Evolutionary conservation across 1,140 invertebrate species (phyloP).

Genomic region (Panagrolaimus sp.): DNA sequence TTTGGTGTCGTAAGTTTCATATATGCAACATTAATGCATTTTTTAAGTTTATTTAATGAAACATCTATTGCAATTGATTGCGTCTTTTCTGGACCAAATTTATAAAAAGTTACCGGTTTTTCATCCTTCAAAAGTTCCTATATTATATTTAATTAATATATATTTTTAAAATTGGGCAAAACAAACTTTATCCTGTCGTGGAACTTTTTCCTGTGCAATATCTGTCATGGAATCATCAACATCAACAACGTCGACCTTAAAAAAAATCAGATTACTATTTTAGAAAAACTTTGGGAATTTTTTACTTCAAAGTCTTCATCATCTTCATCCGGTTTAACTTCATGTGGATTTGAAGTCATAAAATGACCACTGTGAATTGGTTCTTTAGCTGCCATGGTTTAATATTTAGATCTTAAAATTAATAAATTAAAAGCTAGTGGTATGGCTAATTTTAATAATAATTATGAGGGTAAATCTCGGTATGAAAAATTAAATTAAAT

Average conservation of each 20-base stretch:
- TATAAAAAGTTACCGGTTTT: constrained; percentile 59
- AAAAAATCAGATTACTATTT: constrained; percentile 18
- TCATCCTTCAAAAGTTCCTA: constrained; percentile 42
- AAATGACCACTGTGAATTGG: constrained; percentile 59
- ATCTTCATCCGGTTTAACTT: constrained; percentile 52
- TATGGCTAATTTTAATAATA: too few relatives aligned
- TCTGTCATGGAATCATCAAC: constrained; percentile 38
- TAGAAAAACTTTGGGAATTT: constrained; percentile 4
- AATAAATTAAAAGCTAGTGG: too few relatives aligned
- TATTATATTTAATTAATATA: not conserved
- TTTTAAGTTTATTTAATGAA: constrained; percentile 58
- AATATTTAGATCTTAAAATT: too few relatives aligned
- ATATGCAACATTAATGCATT: constrained; percentile 58
- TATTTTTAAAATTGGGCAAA: constrained; percentile 15
- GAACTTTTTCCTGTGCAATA: constrained; percentile 23
- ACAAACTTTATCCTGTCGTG: constrained; percentile 23
- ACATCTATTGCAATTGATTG: constrained; percentile 59
- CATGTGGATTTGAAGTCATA: constrained; percentile 59
- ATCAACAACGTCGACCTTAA: constrained; percentile 57
- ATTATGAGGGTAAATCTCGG: too few relatives aligned
- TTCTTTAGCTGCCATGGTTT: constrained; percentile 41
- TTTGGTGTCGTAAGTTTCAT: constrained; percentile 79
- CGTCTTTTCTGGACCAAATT: constrained; percentile 57
- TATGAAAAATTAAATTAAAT: too few relatives aligned
- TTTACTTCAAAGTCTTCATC: constrained; percentile 57